Evolutionary conservation across 2,888 invertebrate genomes (phyloP).

Genomic region (Leucoma salicis): DNA sequence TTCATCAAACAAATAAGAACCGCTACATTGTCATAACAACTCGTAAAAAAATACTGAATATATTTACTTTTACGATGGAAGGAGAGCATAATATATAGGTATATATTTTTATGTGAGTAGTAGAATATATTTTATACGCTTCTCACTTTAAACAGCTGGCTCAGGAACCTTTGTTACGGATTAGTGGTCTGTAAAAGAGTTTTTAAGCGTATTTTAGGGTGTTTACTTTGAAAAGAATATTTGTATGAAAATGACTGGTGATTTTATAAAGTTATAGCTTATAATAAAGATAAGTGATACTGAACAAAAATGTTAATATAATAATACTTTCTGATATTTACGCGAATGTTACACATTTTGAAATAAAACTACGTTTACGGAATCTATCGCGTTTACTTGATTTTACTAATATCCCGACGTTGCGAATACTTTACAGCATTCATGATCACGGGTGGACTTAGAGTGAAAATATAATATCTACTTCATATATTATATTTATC

Average conservation of each 20-base stretch:
- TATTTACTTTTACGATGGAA: constrained; percentile 46
- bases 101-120: constrained; percentile 47
- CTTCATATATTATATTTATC: no score
- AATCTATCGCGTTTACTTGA: no score
- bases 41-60: constrained; percentile 57
- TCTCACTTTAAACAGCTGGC: constrained; percentile 35
- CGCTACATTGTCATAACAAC: constrained; percentile 48
- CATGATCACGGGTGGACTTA: no score
- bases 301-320: no score
- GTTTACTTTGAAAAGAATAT: constrained; percentile 3
- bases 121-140: constrained; percentile 21
- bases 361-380: no score
- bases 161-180: constrained; percentile 19
- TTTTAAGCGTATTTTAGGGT: constrained; percentile 16
- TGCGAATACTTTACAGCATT: no score
- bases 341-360: no score
- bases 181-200: constrained; percentile 10
- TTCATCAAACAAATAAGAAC: constrained; percentile 10
- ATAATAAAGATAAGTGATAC: not conserved
- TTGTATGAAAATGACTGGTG: not conserved
- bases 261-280: not conserved
- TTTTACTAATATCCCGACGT: no score
- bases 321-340: no score
- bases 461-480: no score
- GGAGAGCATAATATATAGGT: constrained; percentile 27